Evolutionary conservation across 2,888 invertebrate genomes (phyloP), one percentile per base, ranked within the genome.

Genomic region (Hybos culiciformis): DNA sequence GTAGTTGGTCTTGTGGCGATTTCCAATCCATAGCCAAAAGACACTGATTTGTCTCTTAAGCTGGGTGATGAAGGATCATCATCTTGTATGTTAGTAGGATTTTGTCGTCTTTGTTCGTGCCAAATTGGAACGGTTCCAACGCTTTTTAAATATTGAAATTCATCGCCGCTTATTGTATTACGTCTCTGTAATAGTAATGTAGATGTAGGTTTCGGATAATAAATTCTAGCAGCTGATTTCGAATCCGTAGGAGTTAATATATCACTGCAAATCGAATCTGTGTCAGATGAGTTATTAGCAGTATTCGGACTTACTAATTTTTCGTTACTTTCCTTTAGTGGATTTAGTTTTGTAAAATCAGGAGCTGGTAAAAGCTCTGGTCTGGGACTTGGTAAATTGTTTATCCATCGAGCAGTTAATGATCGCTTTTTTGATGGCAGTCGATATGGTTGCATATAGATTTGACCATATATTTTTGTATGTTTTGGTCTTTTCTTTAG

Each of bases 111-210:
- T 12, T 57, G 79, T 56, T 83, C 79, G 52, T 76, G 77, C 83
- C 84, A 85, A 53, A 83, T 77, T 68, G 79, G 69, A 41, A 66
- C 65, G 45, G 59, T 59, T 19, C 56, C 52, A 33, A 57, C 45
- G 50, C 58, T 57, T 26, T 62, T 61, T 48, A 58, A 57, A 37
- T 58, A 57, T 41, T 58, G 56, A 53, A 80, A 77, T 70, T 82
- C 78, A 56, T 84, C 80, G 14, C 93, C 90, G 53, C 90, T 83
- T 50, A 93, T 85, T 2, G 91, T 87, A 53, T 92, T 88, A 15
- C 93, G 72, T 11, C 92, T 74, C 60, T 85, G 84, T 29, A 83
- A 71, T n/a, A n/a, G n/a, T 21, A 49, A 37, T 50, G 80, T 73
- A 17, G 79, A 73, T 45, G 82, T 72, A 8, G 87, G 86, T 62